phyloP scores from a whole-genome alignment of 2,113 vertebrate species.

The Sorex fumeus region DNA sequence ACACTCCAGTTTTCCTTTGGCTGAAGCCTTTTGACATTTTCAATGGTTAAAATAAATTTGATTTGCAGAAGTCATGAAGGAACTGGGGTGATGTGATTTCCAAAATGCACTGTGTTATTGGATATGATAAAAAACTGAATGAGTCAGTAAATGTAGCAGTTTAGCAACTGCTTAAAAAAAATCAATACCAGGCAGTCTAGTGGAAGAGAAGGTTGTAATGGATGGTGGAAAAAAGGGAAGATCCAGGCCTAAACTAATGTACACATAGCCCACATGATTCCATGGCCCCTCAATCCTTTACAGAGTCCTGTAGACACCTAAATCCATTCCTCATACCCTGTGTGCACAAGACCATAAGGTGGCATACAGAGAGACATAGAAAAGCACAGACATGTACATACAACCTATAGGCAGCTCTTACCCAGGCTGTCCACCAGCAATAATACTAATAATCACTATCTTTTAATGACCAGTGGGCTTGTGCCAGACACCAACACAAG shows the following conservation, averaged over 20 bases:
- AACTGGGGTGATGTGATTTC: conserved; percentile 82
- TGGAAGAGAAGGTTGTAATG: background rate
- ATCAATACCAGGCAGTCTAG: conserved; percentile 75
- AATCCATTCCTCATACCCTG: background rate
- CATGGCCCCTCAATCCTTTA: background rate
- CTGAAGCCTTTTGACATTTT: conserved; percentile 81
- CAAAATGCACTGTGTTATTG: conserved; percentile 81
- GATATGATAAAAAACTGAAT: conserved; percentile 85
- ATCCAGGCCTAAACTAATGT: background rate
- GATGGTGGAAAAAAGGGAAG: background rate
- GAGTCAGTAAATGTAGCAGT: conserved; percentile 82
- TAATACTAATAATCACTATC: no score
- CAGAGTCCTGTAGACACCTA: fast-evolving
- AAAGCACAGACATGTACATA: background rate
- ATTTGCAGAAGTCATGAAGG: conserved; percentile 86
- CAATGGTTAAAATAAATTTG: conserved; percentile 86
- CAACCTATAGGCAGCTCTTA: fast-evolving
- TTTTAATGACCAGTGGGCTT: background rate
- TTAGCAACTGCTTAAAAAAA: conserved; percentile 82
- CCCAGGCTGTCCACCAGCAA: background rate
- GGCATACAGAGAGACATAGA: background rate
- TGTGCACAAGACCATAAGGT: no score
- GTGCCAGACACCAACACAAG: background rate
- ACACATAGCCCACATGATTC: no score
- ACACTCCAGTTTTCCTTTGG: conserved; percentile 60